Conservation (phyloP, 2,888 invertebrate species). For the Synanthedon vespiformis region DNA sequence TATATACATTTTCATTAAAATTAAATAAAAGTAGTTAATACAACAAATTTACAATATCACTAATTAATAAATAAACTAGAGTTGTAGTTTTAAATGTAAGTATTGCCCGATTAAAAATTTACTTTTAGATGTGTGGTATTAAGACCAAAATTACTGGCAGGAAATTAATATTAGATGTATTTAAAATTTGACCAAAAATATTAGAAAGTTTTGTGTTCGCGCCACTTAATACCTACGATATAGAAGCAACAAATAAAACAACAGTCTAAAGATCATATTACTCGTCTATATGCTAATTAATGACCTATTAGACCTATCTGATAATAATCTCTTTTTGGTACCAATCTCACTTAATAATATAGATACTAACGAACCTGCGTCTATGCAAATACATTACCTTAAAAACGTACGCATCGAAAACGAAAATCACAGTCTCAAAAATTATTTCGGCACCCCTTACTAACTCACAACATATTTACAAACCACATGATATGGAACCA, state of each 20-base stretch:
- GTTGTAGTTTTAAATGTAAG: too few relatives aligned
- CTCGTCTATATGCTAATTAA: conserved; percentile 35
- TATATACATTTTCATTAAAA: conserved; percentile 52
- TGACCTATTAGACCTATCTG: conserved; percentile 28
- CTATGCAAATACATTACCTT: conserved; percentile 30
- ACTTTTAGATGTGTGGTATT: too few relatives aligned
- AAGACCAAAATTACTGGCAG: too few relatives aligned
- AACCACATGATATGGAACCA: conserved; percentile 51
- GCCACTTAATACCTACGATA: conserved; percentile 6
- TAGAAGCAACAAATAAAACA: conserved; percentile 43
- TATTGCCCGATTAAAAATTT: too few relatives aligned
- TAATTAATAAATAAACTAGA: conserved; percentile 51
- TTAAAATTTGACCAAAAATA: too few relatives aligned
- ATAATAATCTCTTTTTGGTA: conserved; percentile 68
- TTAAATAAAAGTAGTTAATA: conserved; percentile 35
- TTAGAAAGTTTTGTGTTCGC: conserved; percentile 8
- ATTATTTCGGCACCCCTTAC: conserved; percentile 21
- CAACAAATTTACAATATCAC: conserved; percentile 50
- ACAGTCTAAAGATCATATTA: conserved; percentile 16
- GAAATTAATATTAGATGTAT: too few relatives aligned
- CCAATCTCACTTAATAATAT: conserved; percentile 63
- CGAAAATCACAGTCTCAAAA: conserved; percentile 63
- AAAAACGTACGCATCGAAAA: conserved; percentile 41
- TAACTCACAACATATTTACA: conserved; percentile 48
- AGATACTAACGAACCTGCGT: conserved; percentile 32